Conservation (phyloP, 2,888 invertebrate genomes). For the Melipona beecheii region DNA sequence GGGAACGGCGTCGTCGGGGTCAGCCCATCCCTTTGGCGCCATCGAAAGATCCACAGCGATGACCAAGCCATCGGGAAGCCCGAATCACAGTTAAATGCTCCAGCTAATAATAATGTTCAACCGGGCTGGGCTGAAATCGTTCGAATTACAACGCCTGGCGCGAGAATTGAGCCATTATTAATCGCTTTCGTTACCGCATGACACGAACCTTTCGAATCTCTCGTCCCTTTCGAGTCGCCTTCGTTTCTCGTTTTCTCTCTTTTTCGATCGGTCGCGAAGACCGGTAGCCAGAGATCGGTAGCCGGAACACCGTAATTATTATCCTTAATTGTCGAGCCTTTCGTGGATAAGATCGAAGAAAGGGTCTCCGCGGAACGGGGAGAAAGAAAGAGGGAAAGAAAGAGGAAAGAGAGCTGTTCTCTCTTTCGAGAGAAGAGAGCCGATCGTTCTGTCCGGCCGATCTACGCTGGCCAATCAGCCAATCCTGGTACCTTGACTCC, state of each 20-base stretch:
- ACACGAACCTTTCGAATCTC: conserved; percentile 30
- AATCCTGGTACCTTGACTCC: conserved; percentile 54
- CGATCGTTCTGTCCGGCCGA: conserved; percentile 49
- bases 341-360: conserved; percentile 70
- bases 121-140: conserved; percentile 27
- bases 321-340: conserved; percentile 71
- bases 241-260: background rate
- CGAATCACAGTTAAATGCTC: conserved; percentile 28
- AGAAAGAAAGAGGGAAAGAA: background rate
- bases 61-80: conserved; percentile 27
- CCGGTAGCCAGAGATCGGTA: conserved; percentile 70
- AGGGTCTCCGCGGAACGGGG: conserved; percentile 47
- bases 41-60: conserved; percentile 24
- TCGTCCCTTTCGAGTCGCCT: background rate
- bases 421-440: conserved; percentile 55
- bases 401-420: conserved; percentile 40
- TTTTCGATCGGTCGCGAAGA: conserved; percentile 44
- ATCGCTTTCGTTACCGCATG: conserved; percentile 52
- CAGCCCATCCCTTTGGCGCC: background rate
- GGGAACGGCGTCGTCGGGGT: background rate
- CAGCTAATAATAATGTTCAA: conserved; percentile 13
- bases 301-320: conserved; percentile 71
- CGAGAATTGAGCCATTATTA: conserved; percentile 58
- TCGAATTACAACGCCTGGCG: conserved; percentile 42
- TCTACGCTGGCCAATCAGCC: conserved; percentile 50